Percentiles rank a stretch among this genome's conserved stretches.
phyloP scores from a whole-genome alignment of 2,113 vertebrate species.

The Hydrochoerus hydrochaeris region DNA sequence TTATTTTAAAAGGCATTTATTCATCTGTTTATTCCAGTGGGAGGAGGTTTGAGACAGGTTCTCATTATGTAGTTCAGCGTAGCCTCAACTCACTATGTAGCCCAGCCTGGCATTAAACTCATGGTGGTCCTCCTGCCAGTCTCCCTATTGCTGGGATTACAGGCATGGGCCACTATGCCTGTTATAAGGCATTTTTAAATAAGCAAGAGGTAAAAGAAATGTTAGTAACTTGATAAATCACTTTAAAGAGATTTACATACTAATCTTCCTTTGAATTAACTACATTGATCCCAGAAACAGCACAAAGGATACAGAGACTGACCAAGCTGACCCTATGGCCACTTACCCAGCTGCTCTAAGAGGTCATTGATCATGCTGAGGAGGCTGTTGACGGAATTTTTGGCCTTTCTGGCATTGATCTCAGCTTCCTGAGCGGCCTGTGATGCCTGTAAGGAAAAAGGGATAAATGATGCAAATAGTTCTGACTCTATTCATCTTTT shows the following conservation, averaged over 20 bases:
- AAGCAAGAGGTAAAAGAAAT: background rate
- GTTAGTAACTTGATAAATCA: background rate
- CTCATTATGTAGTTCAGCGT: background rate
- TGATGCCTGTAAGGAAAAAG: slow-evolving; percentile 87
- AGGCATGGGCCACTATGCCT: background rate
- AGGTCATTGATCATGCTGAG: slow-evolving; percentile 91
- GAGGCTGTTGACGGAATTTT: slow-evolving; percentile 92
- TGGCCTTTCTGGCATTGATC: slow-evolving; percentile 96
- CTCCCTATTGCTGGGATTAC: background rate
- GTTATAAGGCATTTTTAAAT: background rate
- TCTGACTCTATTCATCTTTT: background rate
- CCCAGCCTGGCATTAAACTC: background rate
- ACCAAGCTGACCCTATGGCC: background rate
- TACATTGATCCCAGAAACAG: background rate
- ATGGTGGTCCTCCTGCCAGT: background rate
- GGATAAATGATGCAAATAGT: background rate
- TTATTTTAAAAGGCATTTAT: background rate
- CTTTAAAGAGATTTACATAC: background rate
- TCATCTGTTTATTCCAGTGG: background rate
- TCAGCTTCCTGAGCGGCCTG: slow-evolving; percentile 95
- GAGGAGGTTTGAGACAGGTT: background rate
- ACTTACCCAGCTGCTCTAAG: slow-evolving; percentile 92
- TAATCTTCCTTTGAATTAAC: background rate
- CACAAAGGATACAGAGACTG: background rate
- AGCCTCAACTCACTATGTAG: background rate